Evolutionary conservation across 2,113 vertebrate species (phyloP).

Genomic region (Urocitellus parryii): DNA sequence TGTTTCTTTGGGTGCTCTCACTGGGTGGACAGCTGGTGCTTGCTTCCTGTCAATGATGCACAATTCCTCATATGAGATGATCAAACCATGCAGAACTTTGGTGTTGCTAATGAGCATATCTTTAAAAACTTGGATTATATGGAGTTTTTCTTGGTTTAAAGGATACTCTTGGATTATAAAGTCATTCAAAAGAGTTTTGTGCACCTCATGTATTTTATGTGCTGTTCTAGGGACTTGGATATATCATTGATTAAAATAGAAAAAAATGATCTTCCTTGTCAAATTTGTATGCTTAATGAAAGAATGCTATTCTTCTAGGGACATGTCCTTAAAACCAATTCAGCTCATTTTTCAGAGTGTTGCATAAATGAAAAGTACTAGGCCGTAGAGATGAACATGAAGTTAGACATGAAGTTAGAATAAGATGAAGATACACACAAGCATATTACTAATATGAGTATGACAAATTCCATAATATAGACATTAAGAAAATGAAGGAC

Average conservation of each 20-base stretch:
- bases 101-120: background rate
- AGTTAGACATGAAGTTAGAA: background rate
- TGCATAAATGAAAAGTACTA: background rate
- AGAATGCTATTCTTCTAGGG: background rate
- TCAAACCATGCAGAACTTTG: background rate
- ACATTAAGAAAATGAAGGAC: background rate
- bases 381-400: background rate
- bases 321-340: background rate
- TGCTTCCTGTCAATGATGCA: slow-evolving; percentile 9
- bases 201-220: slow-evolving; percentile 24
- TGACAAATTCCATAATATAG: background rate
- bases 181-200: background rate
- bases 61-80: background rate
- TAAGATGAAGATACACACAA: background rate
- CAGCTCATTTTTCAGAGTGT: background rate
- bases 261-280: background rate
- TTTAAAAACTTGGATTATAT: slow-evolving; percentile 25
- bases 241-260: slow-evolving; percentile 38
- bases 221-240: background rate
- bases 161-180: slow-evolving; percentile 50
- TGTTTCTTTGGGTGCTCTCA: background rate
- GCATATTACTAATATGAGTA: background rate
- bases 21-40: background rate
- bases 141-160: background rate
- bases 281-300: background rate